Evolutionary conservation across 2,113 vertebrate genomes (phyloP).

Genomic region (Macroglossus sobrinus): DNA sequence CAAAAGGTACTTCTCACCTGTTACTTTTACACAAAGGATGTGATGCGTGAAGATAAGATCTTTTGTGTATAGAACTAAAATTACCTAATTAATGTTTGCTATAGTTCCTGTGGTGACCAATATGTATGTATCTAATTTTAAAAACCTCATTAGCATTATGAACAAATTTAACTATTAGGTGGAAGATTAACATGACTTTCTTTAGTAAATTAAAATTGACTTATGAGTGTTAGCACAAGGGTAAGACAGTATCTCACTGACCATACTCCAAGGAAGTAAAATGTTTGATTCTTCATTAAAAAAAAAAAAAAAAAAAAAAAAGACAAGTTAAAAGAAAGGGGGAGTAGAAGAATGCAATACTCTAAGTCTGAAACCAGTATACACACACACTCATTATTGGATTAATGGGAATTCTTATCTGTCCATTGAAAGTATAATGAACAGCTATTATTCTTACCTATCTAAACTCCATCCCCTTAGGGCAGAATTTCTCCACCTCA

Average conservation of each 20-base stretch:
- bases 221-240: not conserved
- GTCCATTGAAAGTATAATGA: not conserved
- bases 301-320: not conserved
- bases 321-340: not conserved
- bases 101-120: not conserved
- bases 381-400: not conserved
- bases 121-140: not conserved
- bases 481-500: not conserved
- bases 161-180: slow-evolving; percentile 23
- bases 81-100: not conserved
- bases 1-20: not conserved
- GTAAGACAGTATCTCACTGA: not conserved
- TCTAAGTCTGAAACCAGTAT: not conserved
- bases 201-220: slow-evolving; percentile 30
- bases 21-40: not conserved
- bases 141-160: slow-evolving; percentile 40
- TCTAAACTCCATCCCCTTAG: not conserved
- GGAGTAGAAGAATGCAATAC: not conserved
- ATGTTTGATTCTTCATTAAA: not conserved
- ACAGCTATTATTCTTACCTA: not conserved
- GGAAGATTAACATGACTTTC: slow-evolving; percentile 11
- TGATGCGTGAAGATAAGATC: not conserved
- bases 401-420: not conserved
- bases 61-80: not conserved
- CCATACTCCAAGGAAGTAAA: not conserved